These are phyloP conservation scores for Globodera ellingtonae DNA, from an alignment of 1,140 invertebrate species.

Conservation along the genomic window DNA sequence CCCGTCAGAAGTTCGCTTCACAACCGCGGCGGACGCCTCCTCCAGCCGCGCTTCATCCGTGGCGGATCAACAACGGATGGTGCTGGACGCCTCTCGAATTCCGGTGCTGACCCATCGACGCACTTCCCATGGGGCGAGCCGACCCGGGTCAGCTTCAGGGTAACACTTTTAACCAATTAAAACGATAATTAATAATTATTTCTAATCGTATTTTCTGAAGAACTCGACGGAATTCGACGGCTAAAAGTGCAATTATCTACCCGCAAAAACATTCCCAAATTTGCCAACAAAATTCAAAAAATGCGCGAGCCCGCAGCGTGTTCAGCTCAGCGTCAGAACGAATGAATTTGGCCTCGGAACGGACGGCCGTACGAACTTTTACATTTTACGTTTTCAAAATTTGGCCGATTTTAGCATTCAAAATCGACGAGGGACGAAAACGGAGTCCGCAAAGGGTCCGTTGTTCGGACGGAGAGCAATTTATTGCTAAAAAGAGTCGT, in stretches of 20 bases:
- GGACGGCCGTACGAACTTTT: conserved; percentile 8
- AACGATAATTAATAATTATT: neutral
- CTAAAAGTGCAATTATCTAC: neutral
- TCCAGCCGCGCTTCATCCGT: neutral
- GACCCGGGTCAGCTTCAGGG: neutral
- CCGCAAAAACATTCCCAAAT: conserved; percentile 20
- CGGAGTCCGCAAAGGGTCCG: neutral
- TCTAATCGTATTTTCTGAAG: neutral
- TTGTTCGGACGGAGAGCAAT: neutral
- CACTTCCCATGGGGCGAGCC: conserved; percentile 10
- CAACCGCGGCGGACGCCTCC: neutral
- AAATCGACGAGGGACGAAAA: neutral
- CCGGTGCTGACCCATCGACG: conserved; percentile 32
- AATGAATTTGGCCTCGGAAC: neutral
- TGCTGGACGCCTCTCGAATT: conserved; percentile 31
- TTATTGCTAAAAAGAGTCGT: neutral
- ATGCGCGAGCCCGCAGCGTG: conserved; percentile 60
- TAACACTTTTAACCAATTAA: neutral
- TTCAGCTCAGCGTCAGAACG: conserved; percentile 18
- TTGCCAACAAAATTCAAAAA: conserved; percentile 52
- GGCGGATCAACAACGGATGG: conserved; percentile 22
- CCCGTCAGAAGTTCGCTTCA: conserved; percentile 35
- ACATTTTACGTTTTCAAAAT: neutral
- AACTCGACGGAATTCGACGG: neutral
- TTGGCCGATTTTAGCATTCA: neutral